Percentiles rank a stretch among this genome's conserved stretches.
These are phyloP conservation scores for Zaprionus gabonicus DNA, from an alignment of 1,140 invertebrate genomes.

Conservation along the genomic window DNA sequence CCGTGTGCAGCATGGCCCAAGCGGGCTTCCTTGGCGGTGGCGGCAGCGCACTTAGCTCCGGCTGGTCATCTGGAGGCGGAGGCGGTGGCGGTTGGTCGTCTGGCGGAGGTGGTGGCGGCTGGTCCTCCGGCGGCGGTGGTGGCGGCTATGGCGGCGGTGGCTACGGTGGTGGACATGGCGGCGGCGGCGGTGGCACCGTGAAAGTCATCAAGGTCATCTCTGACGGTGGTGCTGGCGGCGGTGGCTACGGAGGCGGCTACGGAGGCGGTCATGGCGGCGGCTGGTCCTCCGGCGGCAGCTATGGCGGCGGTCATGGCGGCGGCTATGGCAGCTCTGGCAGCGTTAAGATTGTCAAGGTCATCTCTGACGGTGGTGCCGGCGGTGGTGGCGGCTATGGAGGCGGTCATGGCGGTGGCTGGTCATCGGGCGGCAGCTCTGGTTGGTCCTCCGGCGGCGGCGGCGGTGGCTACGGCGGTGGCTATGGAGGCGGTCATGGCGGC, in stretches of 20 bases:
- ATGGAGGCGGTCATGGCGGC: constrained; percentile 19
- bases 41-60: constrained; percentile 54
- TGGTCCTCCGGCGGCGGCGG: neutral
- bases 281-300: constrained; percentile 26
- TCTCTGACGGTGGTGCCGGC: constrained; percentile 41
- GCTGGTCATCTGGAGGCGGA: constrained; percentile 30
- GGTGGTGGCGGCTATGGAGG: constrained; percentile 36
- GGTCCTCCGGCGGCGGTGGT: constrained; percentile 41
- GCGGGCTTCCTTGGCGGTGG: constrained; percentile 72
- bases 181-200: constrained; percentile 34
- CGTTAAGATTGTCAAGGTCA: constrained; percentile 60
- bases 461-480: constrained; percentile 8
- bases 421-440: neutral
- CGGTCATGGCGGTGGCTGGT: constrained; percentile 31
- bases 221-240: constrained; percentile 46
- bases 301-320: constrained; percentile 34
- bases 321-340: constrained; percentile 31
- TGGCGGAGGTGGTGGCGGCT: constrained; percentile 32
- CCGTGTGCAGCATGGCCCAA: constrained; percentile 71
- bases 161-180: constrained; percentile 34
- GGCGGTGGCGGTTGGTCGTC: constrained; percentile 37
- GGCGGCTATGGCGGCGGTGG: constrained; percentile 21
- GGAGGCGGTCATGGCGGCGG: constrained; percentile 37
- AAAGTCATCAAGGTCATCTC: constrained; percentile 62
- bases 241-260: constrained; percentile 31